Base-by-base conservation (phyloP, 2,888 invertebrate species). In the Allygus modestus region DNA sequence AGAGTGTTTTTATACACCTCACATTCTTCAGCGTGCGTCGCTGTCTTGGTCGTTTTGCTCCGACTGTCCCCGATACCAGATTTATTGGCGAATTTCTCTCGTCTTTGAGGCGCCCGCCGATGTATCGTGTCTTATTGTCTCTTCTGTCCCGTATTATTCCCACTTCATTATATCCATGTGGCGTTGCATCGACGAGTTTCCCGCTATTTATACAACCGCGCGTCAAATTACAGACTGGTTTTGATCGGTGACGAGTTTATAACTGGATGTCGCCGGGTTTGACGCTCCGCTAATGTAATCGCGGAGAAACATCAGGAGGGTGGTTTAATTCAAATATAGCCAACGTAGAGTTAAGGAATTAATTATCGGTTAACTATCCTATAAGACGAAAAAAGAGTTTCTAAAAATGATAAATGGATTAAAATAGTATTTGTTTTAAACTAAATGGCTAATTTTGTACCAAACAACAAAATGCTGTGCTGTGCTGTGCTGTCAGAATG, bases 1-100 rank as follows among this genome's bases (percentile, higher is more conserved):
- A 58, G 79, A 20, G 23, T 65, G 58, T 51, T 79, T 79, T 77
- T 77, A 23, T 51, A 46, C 77, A 28, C 28, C 12, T 26, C 5
- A 17, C 79, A 79, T 79, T 79, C 79, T 79, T 58, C 79, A 58
- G 58, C 58, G 79, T 33, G 33, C 79, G 79, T 51, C 75, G 75
- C 37, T 51, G 77, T 77, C 43, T 23, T 43, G 41, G 23, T 79
- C 51, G 79, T 79, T 79, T 79, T 79, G 79, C 51, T n/a, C 58
- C 26, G 51, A 33, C 33, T 79, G 79, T 79, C 79, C 79, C 58
- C 58, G 79, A 79, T 79, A 58, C 33, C 33, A 58, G 79, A 79
- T 79, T 79, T 79, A 79, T 79, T 20, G 37, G 58, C 37, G 79
- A 79, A 37, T 77, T 51, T 51, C 77, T n/a, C 77, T 41, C n/a